Evolutionary conservation across 2,797 vertebrate species (phyloP).

Genomic region (Mus spretus): DNA sequence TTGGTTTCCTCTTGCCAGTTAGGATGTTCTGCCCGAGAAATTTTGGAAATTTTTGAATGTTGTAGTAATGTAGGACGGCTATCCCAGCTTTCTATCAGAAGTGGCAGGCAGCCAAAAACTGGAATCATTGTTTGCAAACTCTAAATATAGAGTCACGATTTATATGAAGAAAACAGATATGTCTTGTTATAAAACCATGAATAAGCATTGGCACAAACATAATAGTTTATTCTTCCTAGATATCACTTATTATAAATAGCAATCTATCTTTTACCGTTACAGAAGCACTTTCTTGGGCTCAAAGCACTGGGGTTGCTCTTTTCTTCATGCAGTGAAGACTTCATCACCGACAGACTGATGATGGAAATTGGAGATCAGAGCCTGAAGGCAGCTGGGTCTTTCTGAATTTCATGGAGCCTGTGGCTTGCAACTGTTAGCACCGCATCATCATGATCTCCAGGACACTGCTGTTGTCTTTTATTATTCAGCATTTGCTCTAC

Average conservation of each 20-base stretch:
- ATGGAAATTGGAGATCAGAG: conserved; percentile 82
- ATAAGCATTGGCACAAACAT: conserved; percentile 89
- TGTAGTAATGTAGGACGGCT: conserved; percentile 84
- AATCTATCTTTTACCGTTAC: conserved; percentile 84
- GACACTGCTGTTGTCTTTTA: conserved; percentile 60
- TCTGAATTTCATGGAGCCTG: conserved; percentile 71
- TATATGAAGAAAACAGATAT: conserved; percentile 90
- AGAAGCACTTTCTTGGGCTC: conserved; percentile 84
- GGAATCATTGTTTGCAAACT: conserved; percentile 91
- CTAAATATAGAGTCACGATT: conserved; percentile 91
- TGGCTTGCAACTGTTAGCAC: conserved; percentile 77
- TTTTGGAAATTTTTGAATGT: conserved; percentile 82
- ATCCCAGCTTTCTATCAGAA: conserved; percentile 88
- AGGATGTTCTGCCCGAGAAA: conserved; percentile 66
- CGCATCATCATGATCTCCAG: conserved; percentile 70
- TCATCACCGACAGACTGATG: conserved; percentile 86
- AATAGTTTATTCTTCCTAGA: conserved; percentile 90
- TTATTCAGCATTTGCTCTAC: conserved; percentile 47
- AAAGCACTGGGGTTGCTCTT: conserved; percentile 82
- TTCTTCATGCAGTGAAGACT: conserved; percentile 85
- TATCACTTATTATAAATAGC: conserved; percentile 89
- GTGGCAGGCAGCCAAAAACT: conserved; percentile 90
- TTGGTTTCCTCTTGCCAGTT: conserved; percentile 34
- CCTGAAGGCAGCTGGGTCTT: conserved; percentile 76
- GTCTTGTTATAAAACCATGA: conserved; percentile 90